These are phyloP conservation scores for Plecotus auritus DNA, from an alignment of 2,113 vertebrate species.

Conservation along the genomic window DNA sequence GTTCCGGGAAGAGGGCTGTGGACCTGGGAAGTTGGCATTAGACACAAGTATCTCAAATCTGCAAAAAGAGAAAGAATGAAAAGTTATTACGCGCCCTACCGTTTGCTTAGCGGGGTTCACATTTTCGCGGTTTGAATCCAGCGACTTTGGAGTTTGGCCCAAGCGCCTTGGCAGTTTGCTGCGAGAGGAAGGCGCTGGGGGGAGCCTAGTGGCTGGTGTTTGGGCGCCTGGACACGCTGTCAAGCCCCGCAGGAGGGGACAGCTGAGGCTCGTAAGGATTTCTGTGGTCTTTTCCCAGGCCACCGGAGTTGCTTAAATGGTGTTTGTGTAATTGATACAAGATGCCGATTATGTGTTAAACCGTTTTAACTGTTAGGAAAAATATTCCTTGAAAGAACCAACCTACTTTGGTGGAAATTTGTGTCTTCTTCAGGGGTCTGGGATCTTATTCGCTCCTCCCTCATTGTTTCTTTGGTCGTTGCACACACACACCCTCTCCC, in stretches of 20 bases:
- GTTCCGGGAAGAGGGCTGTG: not conserved
- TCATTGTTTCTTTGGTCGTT: not conserved
- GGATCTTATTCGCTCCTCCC: not conserved
- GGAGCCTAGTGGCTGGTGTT: conserved; percentile 49
- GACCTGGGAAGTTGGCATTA: not conserved
- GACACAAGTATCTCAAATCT: not conserved
- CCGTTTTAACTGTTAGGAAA: conserved; percentile 5
- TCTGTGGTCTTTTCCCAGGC: conserved; percentile 54
- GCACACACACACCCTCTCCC: not conserved
- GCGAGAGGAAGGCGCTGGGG: conserved; percentile 71
- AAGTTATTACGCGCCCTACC: conserved; percentile 28
- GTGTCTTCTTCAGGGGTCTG: not conserved
- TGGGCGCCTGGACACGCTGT: conserved; percentile 47
- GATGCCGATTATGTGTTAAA: not conserved
- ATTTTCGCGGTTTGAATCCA: conserved; percentile 57
- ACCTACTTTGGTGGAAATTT: not conserved
- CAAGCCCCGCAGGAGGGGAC: conserved; percentile 52
- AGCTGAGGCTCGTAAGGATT: conserved; percentile 57
- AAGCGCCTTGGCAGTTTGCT: conserved; percentile 74
- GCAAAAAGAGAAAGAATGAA: not conserved
- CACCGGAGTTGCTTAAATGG: conserved; percentile 12
- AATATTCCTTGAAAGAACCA: not conserved
- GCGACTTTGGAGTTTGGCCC: conserved; percentile 61
- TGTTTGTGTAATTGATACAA: conserved; percentile 49
- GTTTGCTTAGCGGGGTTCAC: conserved; percentile 48